Base-by-base conservation (phyloP, 2,888 invertebrate species). In the Hylaea fasciaria region DNA sequence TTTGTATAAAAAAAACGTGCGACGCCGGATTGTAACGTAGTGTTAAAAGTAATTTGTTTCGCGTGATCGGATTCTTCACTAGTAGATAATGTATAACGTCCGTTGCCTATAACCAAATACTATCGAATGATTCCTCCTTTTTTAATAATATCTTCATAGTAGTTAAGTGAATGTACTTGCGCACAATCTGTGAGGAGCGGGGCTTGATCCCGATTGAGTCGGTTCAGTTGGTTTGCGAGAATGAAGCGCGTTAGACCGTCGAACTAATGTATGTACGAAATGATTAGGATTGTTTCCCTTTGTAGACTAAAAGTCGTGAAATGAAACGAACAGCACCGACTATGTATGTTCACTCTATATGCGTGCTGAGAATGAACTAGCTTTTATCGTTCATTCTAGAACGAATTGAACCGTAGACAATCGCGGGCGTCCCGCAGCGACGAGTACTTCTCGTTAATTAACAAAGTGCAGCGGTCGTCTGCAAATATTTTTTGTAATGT, bases 401-500 rank as follows among this genome's bases (percentile, higher is more conserved):
- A 0, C 11, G 13, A 40, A 28, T 35, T 47, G 58, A 39, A 29
- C 44, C 28, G 58, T 48, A 4, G 4, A 12, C 32, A 35, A 5
- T 32, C 13, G 5, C 3, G 13, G 22, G 46, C 40, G 48, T 0
- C 13, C 64, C 69, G 68, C 73, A 64, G 65, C 47, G 62, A 8
- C 48, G 51, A 48, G 47, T 51, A 52, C 53, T 65, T 59, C 58
- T 56, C 22, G 51, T 44, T n/a, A 44, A 56, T 44, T n/a, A 44
- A 56, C 69, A 78, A 85, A 85, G 80, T 78, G 87, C 86, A 82
- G 89, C 73, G 64, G 29, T 60, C 69, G 70, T 65, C 87, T 87
- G 89, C 87, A 83, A 82, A 88, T 89, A 88, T 90, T 89, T 87
- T 91, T 86, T 88, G 88, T 89, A 87, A 86, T 78, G 17, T 83